Conservation (phyloP, 2,113 vertebrate species). For the Menura novaehollandiae region DNA sequence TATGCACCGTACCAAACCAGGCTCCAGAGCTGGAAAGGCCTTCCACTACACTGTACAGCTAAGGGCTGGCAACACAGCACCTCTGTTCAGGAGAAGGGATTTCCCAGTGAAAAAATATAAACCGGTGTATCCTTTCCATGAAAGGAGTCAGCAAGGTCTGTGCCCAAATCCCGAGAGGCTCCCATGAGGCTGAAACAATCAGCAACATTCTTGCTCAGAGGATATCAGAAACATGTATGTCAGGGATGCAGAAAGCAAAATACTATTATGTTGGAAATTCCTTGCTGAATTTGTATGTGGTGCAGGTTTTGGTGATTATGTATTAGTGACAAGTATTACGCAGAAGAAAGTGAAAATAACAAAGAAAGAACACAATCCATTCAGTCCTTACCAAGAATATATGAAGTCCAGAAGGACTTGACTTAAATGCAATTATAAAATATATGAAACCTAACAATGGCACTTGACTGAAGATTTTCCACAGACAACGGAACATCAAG, state of each 20-base stretch:
- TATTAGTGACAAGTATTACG: background rate
- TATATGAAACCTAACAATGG: background rate
- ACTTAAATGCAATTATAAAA: background rate
- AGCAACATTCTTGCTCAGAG: background rate
- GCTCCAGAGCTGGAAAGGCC: background rate
- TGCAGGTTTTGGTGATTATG: background rate
- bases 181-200: background rate
- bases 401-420: background rate
- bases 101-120: background rate
- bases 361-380: background rate
- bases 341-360: background rate
- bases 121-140: background rate
- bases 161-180: background rate
- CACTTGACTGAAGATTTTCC: background rate
- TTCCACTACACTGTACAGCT: background rate
- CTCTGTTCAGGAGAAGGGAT: background rate
- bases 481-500: background rate
- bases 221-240: background rate
- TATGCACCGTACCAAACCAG: background rate
- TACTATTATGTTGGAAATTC: background rate
- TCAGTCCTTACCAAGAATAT: background rate
- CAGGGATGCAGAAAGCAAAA: background rate
- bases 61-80: background rate
- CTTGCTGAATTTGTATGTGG: background rate
- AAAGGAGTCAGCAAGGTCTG: background rate